phyloP scores from a whole-genome alignment of 2,797 vertebrate genomes.

The Myotis pilosus region DNA sequence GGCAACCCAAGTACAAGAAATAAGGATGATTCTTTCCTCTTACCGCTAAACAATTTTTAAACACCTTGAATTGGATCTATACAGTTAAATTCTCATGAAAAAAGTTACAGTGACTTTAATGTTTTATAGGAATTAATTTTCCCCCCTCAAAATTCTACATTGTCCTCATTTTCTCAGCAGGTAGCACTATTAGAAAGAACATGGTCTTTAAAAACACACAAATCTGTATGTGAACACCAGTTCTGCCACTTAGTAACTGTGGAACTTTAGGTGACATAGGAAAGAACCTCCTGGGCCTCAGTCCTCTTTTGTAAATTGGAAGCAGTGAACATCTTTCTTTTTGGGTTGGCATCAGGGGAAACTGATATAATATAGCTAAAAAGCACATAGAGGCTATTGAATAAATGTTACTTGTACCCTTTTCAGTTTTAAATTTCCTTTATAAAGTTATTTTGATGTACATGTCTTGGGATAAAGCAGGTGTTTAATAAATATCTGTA shows the following conservation, averaged over 20 bases:
- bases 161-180: neutral
- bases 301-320: neutral
- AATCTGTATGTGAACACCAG: neutral
- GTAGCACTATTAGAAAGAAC: neutral
- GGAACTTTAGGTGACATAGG: neutral
- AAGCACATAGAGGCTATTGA: neutral
- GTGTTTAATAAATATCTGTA: neutral
- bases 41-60: neutral
- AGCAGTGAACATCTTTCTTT: neutral
- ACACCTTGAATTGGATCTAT: neutral
- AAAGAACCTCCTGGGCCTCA: neutral
- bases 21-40: neutral
- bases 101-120: neutral
- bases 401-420: neutral
- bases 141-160: neutral
- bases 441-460: neutral
- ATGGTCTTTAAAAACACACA: neutral
- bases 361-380: neutral
- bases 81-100: neutral
- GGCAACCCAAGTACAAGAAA: neutral
- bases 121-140: neutral
- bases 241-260: neutral
- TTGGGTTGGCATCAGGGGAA: neutral
- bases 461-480: neutral
- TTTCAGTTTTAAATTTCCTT: neutral